phyloP scores from a whole-genome alignment of 2,888 invertebrate genomes.

The Argyresthia albistria region DNA sequence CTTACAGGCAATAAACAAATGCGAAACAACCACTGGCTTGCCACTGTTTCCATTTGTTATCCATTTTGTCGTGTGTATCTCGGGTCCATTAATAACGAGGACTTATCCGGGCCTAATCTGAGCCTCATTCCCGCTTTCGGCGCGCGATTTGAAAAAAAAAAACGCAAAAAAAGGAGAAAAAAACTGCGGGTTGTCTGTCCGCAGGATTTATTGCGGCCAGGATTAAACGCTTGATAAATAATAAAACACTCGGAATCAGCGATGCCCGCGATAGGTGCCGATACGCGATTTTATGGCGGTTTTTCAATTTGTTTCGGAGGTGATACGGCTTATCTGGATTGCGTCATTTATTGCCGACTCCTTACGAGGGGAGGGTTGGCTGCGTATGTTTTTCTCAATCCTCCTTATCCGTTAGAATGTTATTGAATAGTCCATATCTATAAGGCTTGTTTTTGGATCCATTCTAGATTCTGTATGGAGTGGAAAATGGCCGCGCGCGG shows the following conservation, averaged over 20 bases:
- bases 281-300: slow-evolving; percentile 41
- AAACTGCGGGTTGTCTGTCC: slow-evolving; percentile 22
- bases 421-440: slow-evolving; percentile 14
- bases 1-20: slow-evolving; percentile 7
- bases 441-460: not conserved
- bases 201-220: slow-evolving; percentile 54
- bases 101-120: slow-evolving; percentile 64
- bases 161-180: slow-evolving; percentile 4
- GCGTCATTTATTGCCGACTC: slow-evolving; percentile 11
- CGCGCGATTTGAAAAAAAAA: slow-evolving; percentile 59
- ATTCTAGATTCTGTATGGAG: not conserved
- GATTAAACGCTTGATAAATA: slow-evolving; percentile 49
- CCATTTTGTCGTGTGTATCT: slow-evolving; percentile 57
- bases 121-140: slow-evolving; percentile 67
- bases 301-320: slow-evolving; percentile 52
- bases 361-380: slow-evolving; percentile 16
- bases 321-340: slow-evolving; percentile 6
- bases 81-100: slow-evolving; percentile 64
- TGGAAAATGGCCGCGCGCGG: slow-evolving; percentile 6
- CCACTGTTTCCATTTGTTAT: slow-evolving; percentile 41
- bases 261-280: not conserved
- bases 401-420: slow-evolving; percentile 15
- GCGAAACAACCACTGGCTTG: not conserved
- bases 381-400: slow-evolving; percentile 14
- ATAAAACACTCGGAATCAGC: slow-evolving; percentile 34